Evolutionary conservation across 2,797 vertebrate species (phyloP), one percentile per base, ranked within the genome.

Genomic region (Hydrophis major): DNA sequence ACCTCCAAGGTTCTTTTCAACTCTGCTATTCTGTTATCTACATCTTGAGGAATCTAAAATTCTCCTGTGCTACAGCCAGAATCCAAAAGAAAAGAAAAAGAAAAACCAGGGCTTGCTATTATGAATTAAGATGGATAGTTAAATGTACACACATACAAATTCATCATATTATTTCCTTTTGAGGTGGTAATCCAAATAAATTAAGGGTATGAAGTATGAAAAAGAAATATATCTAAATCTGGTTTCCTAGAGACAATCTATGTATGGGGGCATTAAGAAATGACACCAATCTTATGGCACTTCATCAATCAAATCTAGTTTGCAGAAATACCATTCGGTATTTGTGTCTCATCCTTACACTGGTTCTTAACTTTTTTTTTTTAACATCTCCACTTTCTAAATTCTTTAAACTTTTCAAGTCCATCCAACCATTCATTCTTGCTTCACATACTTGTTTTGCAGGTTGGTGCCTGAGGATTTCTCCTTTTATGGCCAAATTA

Each of bases 11-110:
- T 66, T 14, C 12, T 12, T 66, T 66, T 5, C 25, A 66, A 66
- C 4, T 66, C 28, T 66, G 28, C 14, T 53, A 60, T 66, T n/a
- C 12, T 66, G 28, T 66, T 88, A n/a, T 86, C 32, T 0, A n/a
- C 0, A 0, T 87, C 93, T 88, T 94, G 56, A 93, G 94, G 92
- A 96, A 95, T 50, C 93, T 88, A 93, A 91, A 93, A 94, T 25
- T 18, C 8, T 91, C 88, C 91, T 93, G 53, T 22, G 69, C 69
- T 78, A 78, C 20, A 78, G 18, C 13, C 7, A 2, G 28, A 78
- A 13, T 86, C 14, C 42, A 37, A 22, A 86, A 63, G 28, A 2
- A 28, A 66, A 66, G 12, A 14, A n/a, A 66, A 69, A 69, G 2
- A 69, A 32, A 69, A 69, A 6, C 16, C 18, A 42, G 3, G 37